Percentiles rank a stretch among this genome's conserved stretches.
phyloP scores from a whole-genome alignment of 2,113 vertebrate genomes.

The Smithornis capensis region DNA sequence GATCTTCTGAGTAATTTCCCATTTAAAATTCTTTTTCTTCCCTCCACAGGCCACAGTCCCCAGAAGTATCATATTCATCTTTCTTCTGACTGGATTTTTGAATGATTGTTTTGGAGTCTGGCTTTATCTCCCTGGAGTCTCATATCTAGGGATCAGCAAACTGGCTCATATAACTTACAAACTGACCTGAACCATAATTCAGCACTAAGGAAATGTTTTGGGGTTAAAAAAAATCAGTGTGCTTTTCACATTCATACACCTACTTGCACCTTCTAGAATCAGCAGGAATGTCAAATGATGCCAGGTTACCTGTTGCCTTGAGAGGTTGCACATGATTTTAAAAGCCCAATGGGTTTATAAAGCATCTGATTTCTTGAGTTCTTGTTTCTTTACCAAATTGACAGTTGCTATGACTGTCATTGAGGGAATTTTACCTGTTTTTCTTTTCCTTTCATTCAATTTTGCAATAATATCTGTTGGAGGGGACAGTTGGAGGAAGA shows the following conservation, averaged over 20 bases:
- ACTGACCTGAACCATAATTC: conserved; percentile 47
- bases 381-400: neutral
- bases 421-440: neutral
- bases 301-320: neutral
- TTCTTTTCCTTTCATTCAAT: neutral
- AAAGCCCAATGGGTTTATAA: neutral
- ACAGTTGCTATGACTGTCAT: neutral
- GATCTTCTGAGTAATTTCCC: conserved; percentile 44
- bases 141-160: conserved; percentile 58
- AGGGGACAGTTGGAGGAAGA: neutral
- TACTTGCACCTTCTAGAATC: neutral
- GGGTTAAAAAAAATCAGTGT: neutral
- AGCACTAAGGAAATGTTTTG: conserved; percentile 30
- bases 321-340: neutral
- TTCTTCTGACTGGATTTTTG: conserved; percentile 53
- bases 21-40: conserved; percentile 46
- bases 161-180: conserved; percentile 50
- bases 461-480: neutral
- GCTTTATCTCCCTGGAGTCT: conserved; percentile 48
- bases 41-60: conserved; percentile 38
- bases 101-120: conserved; percentile 61
- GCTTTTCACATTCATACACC: conserved; percentile 2
- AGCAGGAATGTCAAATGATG: neutral
- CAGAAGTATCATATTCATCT: conserved; percentile 55
- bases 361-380: neutral